phyloP scores from a whole-genome alignment of 2,113 vertebrate species.

The Pelecanus crispus region DNA sequence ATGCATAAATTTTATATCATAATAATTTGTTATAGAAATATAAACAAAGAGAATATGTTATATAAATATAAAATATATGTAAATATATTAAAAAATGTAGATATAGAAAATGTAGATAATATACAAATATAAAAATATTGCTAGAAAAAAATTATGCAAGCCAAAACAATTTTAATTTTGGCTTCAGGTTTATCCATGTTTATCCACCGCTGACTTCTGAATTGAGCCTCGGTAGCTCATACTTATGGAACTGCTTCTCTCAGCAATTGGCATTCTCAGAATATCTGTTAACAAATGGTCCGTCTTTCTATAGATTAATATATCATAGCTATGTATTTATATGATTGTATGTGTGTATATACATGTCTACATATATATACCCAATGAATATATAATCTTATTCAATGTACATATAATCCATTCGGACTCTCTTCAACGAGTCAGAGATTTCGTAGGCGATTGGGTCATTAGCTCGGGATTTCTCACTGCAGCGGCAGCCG shows the following conservation, averaged over 20 bases:
- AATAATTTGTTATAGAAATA: neutral
- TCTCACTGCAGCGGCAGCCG: neutral
- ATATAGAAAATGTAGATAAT: neutral
- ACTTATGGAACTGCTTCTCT: neutral
- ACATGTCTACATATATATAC: fast-evolving
- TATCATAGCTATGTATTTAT: neutral
- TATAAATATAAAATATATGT: neutral
- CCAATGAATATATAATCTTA: neutral
- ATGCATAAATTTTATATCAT: fast-evolving
- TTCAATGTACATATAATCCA: neutral
- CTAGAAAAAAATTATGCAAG: neutral
- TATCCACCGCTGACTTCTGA: neutral
- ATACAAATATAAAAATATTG: neutral
- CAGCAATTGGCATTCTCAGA: neutral
- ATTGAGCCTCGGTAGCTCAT: neutral
- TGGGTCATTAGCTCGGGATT: neutral
- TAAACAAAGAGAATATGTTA: neutral
- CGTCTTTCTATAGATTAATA: neutral
- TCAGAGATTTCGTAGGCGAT: neutral
- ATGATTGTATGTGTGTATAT: neutral
- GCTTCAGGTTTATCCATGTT: neutral
- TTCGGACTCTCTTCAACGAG: neutral
- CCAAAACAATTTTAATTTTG: neutral
- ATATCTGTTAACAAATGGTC: neutral
- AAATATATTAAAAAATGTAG: neutral